A percentile compares a stretch with the other conserved stretches of the same genome.
Evolutionary conservation across 53 echinoderm and acorn worm genomes (phyloP).

Genomic region (Patiria pectinifera): DNA sequence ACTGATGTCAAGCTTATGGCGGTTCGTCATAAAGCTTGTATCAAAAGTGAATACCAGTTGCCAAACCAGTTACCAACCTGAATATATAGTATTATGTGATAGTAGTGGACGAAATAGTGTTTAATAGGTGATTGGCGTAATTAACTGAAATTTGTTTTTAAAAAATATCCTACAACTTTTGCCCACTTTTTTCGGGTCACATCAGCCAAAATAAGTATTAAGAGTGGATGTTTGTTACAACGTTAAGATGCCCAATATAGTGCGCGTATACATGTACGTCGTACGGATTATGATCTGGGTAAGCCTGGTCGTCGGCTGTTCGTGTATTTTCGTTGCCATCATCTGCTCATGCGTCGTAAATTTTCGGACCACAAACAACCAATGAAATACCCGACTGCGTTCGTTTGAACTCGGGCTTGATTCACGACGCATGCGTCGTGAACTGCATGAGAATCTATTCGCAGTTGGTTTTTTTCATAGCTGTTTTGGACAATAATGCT

Average conservation of each 20-base stretch:
- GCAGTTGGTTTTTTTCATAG: neutral
- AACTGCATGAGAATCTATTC: neutral
- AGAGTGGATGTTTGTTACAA: neutral
- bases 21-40: neutral
- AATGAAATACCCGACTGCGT: neutral
- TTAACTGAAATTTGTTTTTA: neutral
- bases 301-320: neutral
- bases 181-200: slow-evolving; percentile 42
- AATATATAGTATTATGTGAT: slow-evolving; percentile 27
- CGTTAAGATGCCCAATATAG: neutral
- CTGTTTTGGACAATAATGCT: slow-evolving; percentile 8
- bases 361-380: slow-evolving; percentile 16
- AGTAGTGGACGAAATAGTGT: neutral
- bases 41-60: slow-evolving; percentile 57
- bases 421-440: neutral
- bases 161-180: neutral
- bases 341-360: slow-evolving; percentile 21
- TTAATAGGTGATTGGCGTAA: neutral
- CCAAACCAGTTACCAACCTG: slow-evolving; percentile 66
- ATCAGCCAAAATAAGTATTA: slow-evolving; percentile 53
- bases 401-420: neutral
- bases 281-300: neutral
- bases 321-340: neutral
- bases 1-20: neutral
- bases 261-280: slow-evolving; percentile 14